These are phyloP conservation scores for Xylophagus ater DNA, from an alignment of 2,888 invertebrate genomes.

Conservation along the genomic window DNA sequence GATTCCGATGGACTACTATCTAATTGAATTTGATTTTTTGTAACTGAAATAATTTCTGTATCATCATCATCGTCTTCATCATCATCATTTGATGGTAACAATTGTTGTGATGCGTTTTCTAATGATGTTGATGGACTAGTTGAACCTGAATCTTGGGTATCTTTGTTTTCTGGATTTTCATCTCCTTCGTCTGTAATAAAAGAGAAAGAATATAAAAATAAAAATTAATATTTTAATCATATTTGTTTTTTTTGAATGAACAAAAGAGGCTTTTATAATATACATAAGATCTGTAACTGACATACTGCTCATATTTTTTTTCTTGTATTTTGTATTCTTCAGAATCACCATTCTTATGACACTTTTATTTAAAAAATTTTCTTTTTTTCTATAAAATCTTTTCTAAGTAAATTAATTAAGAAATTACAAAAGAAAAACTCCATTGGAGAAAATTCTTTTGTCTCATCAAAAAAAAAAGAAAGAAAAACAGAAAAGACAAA, in stretches of 20 bases:
- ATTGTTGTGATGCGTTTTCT: slow-evolving; percentile 6
- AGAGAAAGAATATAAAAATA: slow-evolving; percentile 1
- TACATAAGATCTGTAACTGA: no score
- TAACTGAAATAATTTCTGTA: background rate
- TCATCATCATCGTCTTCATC: background rate
- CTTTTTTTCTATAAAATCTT: no score
- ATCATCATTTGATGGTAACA: background rate
- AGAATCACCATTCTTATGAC: no score
- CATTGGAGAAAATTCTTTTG: slow-evolving; percentile 2
- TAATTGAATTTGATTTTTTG: slow-evolving; percentile 6
- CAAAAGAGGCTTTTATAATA: no score
- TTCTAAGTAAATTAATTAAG: no score
- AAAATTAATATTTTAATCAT: background rate
- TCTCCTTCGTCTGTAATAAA: slow-evolving; percentile 16
- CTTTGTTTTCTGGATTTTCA: slow-evolving; percentile 12
- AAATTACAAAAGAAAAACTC: slow-evolving; percentile 1
- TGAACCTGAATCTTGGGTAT: slow-evolving; percentile 14
- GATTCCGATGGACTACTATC: slow-evolving; percentile 9
- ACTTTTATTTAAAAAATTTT: no score
- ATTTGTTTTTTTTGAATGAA: no score
- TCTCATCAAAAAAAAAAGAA: no score
- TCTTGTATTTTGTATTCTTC: no score
- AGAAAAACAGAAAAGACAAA: no score
- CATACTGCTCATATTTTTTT: no score
- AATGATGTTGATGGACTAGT: slow-evolving; percentile 16